Evolutionary conservation across 2,888 invertebrate genomes (phyloP), one percentile per base, ranked within the genome.

Genomic region (Caenorhabditis afra): DNA sequence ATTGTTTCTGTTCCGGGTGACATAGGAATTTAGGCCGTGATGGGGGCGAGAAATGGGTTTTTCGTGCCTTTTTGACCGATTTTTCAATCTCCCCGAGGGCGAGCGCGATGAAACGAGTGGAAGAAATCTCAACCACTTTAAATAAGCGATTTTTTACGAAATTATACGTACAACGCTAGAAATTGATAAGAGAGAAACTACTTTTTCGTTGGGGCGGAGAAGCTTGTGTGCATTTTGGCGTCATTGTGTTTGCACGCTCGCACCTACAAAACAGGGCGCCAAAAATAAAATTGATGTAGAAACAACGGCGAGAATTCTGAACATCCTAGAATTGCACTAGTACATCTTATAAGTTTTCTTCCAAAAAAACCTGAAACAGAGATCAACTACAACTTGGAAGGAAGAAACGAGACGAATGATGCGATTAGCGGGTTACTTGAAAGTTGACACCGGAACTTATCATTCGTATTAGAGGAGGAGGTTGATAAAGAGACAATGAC

Each of bases 11-110:
- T 67, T 44, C 67, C 50, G 67, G 39, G 58, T 59, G 52, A 39
- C 39, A 35, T n/a, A 49, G 23, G 37, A 58, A 68, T 59, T 67
- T 68, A 68, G 67, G 67, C 58, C 67, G 59, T 52, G 23, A 44
- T 23, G 29, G 7, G 29, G 29, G 7, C 7, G 7, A 7, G 29
- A 29, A 29, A 29, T 29, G 29, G 7, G 29, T 5, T 5, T 29
- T 29, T 16, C 22, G 11, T 20, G 5, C 18, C 14, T 16, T 41
- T 29, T 22, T 12, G 16, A 52, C 29, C 23, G 16, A 49, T 52
- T 58, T 23, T 29, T 50, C 50, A 49, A 39, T 49, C 29, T 49
- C 10, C 11, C 14, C 0, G 14, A 45, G 45, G 22, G 14, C 23
- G 37, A 20, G 23, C 1, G 16, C 14, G 23, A 29, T 18, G 8